Base-by-base conservation (phyloP, 1,140 invertebrate genomes). In the Psix sp. region DNA sequence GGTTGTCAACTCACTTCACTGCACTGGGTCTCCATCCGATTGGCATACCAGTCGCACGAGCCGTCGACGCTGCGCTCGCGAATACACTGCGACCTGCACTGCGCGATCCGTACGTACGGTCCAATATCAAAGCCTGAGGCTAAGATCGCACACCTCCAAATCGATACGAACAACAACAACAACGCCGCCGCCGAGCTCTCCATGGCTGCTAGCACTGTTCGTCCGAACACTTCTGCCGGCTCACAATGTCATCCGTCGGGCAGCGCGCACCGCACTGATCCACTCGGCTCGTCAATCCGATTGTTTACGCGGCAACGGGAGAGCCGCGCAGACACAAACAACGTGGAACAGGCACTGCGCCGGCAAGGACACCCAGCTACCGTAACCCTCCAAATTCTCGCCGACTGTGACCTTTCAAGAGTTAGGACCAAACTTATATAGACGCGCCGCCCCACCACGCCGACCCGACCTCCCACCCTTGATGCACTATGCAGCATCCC, bases 11-110 rank as follows among this genome's bases (percentile, higher is more conserved):
- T 84, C 57, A 86, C 84, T 77, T 81, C 65, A 70, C 71, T 80
- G 63, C 84, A 85, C 46, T 77, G 49, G 18, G 71, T 81, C 51
- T 84, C 82, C 13, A 78, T 71, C 5, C 75, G 76, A 51, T 68
- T 81, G 2, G 73, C 17, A 57, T 78, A 82, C 80, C 78, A 82
- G 59, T 84, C 81, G 67, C 83, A 85, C 4, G 57, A 79, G 4
- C 83, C 84, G 38, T 86, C 83, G 10, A 63, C 14, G 40, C 81
- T 84, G 62, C 82, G 79, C 21, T 77, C 79, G 33, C 74, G 77
- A 6, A 86, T 52, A 42, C 86, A 87, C 54, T 79, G 79, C 9
- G 84, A 84, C 76, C 81, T 82, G 76, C 86, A 87, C 71, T 84
- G 84, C n/a, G 83, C 86, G 56, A 80, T 79, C 40, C 82, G 78